Base-by-base conservation (phyloP, 2,888 invertebrate species). In the Amblyjoppa proteus region DNA sequence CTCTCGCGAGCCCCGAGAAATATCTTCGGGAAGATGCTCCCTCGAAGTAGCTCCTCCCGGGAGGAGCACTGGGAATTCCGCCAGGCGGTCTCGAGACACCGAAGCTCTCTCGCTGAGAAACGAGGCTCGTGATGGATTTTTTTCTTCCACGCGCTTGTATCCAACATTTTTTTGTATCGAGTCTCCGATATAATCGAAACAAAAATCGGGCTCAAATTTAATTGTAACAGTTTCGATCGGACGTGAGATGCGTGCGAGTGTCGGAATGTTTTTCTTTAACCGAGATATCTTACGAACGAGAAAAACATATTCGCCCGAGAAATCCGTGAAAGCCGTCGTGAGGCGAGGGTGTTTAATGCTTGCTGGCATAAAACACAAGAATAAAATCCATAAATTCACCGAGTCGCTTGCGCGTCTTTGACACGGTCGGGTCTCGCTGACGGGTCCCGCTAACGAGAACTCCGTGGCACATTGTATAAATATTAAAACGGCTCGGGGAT, bases 21-120 rank as follows among this genome's bases (percentile, higher is more conserved):
- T 90, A 90, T 90, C 89, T 88, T 80, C 85, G 86, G 76, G 80
- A 71, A 81, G 84, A 86, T 80, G 77, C 81, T 81, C 86, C 16
- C 74, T 80, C 75, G 85, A 77, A 85, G 83, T 81, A 78, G 84
- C 71, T 84, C 83, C 73, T 75, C 76, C 20, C 6, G 64, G 7
- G 64, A 64, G 88, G 86, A 86, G 80, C 84, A 85, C 83, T 74
- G 83, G 82, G 83, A 87, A 84, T 87, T 84, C 84, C 79, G 69
- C 49, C 38, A 34, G n/a, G n/a, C n/a, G 41, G 9, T 74, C 68
- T 68, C 25, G 49, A 9, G 49, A 64, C 64, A 3, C 34, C 34
- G 64, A 31, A 34, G 31, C 64, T 64, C 31, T 41, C 13, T 45
- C 49, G 13, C 13, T 34, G 49, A 71, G 34, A 64, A 64, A 64